Conservation (phyloP, 2,888 invertebrate genomes). For the Nymphalis urticae region DNA sequence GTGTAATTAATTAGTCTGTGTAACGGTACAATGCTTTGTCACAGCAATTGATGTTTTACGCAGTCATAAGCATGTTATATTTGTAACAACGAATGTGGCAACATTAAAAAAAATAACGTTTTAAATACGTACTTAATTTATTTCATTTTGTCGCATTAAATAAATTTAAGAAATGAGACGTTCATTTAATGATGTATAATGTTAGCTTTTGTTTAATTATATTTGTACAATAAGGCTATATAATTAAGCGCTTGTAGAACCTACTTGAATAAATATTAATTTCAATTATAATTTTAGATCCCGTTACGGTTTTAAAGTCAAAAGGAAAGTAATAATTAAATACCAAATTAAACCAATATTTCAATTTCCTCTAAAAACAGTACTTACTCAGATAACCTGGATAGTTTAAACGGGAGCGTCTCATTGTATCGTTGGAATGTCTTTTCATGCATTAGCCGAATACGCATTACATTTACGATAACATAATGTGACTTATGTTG, state of each 20-base stretch:
- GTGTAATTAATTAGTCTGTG: constrained; percentile 30
- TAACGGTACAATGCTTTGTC: constrained; percentile 27
- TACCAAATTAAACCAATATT: constrained; percentile 23
- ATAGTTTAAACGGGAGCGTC: constrained; percentile 27
- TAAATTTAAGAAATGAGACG: too few species aligned
- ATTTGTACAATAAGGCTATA: too few species aligned
- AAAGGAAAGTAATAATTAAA: constrained; percentile 20
- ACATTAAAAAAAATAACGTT: neutral
- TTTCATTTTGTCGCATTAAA: too few species aligned
- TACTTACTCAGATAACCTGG: constrained; percentile 13
- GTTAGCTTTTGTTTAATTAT: too few species aligned
- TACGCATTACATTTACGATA: neutral
- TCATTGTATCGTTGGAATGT: constrained; percentile 18
- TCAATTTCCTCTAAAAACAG: constrained; percentile 23
- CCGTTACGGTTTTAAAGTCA: neutral
- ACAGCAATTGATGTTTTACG: constrained; percentile 8
- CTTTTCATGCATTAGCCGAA: constrained; percentile 16
- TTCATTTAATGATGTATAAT: too few species aligned
- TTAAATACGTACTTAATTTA: too few species aligned
- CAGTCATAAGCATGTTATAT: neutral
- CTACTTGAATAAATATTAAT: too few species aligned
- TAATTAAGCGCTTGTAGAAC: too few species aligned
- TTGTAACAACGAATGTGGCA: neutral
- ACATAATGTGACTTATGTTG: constrained; percentile 11
- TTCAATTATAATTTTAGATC: too few species aligned